phyloP scores from a whole-genome alignment of 2,113 vertebrate genomes.

The Mungos mungo region DNA sequence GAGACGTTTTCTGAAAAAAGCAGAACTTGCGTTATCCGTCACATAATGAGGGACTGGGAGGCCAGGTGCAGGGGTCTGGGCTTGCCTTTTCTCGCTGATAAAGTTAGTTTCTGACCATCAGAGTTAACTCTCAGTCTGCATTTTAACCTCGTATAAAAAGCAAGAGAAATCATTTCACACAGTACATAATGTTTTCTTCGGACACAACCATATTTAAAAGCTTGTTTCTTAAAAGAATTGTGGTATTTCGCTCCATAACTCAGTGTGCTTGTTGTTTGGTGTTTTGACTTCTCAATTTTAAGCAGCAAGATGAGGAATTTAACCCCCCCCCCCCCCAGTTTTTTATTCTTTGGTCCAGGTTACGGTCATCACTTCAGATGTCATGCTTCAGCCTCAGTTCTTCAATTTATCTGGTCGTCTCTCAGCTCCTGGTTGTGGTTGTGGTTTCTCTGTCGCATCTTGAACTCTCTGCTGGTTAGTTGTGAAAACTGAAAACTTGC shows the following conservation, averaged over 20 bases:
- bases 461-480: not conserved
- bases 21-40: not conserved
- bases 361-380: not conserved
- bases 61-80: not conserved
- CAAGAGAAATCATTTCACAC: not conserved
- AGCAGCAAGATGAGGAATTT: not conserved
- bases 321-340: not conserved
- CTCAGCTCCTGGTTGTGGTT: not conserved
- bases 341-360: not conserved
- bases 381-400: not conserved
- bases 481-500: not conserved
- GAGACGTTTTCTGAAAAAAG: too few relatives aligned
- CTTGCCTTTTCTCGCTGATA: not conserved
- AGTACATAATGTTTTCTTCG: not conserved
- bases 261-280: not conserved
- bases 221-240: not conserved
- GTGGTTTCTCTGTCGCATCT: not conserved
- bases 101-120: not conserved
- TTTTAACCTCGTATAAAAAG: constrained; percentile 17
- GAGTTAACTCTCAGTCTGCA: constrained; percentile 1
- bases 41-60: not conserved
- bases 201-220: not conserved
- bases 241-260: not conserved
- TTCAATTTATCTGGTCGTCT: constrained; percentile 8
- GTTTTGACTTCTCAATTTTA: constrained; percentile 3